Evolutionary conservation across 2,113 vertebrate species (phyloP), one percentile per base, ranked within the genome.

Genomic region (Hystrix cristata): DNA sequence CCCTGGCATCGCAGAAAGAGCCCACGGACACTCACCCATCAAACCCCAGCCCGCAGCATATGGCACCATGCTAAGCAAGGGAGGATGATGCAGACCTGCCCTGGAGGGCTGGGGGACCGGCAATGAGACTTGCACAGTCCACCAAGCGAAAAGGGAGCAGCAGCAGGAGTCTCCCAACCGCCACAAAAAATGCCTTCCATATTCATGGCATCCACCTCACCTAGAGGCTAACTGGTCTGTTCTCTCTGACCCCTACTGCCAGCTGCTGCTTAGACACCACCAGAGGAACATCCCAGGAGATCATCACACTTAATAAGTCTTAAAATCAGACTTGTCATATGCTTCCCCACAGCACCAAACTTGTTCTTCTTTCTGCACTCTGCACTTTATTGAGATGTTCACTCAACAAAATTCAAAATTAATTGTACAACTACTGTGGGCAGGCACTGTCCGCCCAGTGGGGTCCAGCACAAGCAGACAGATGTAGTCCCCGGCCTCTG

Each of bases 21-120:
- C 94, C 88, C 81, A 27, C 0, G 19, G 97, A 95, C 84, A 85
- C 46, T 27, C 31, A 57, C 86, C 88, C 87, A 96, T 84, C 93
- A 95, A 82, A 51, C 12, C 21, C 38, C 34, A 69, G 69, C 72
- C 93, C 34, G 51, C 3, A 3, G 80, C 91, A 87, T 57, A 64
- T 0, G 65, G 88, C 46, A 48, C 62, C 34, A 38, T 13, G 27
- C 57, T 23, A 34, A 34, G 51, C 0, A 38, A 62, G 60, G 25
- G 78, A 86, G 43, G 43, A 69, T 16, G 60, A 67, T 51, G 34
- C 0, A 15, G 87, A 51, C 31, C 51, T 48, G 57, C 48, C n/a
- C 94, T 67, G 51, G 57, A 21, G 67, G 34, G 3, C 8, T 8
- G 67, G 74, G 11, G 3, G 38, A 38, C 46, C 64, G 57, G 69